Conservation (phyloP, 1,140 invertebrate genomes). For the Achroia grisella region DNA sequence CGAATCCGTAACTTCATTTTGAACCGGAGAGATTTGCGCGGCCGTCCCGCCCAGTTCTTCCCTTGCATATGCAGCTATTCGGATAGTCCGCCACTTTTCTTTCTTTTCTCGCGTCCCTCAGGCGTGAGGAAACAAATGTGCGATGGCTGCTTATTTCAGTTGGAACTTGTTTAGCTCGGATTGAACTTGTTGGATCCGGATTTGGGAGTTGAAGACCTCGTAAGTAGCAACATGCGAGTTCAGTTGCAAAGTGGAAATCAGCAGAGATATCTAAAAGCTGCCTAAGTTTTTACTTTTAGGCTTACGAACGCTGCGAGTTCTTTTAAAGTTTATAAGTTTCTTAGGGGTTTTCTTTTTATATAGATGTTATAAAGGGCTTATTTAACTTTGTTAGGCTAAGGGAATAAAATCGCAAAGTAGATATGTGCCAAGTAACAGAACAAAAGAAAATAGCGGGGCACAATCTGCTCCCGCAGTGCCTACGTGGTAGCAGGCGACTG, state of each 20-base stretch:
- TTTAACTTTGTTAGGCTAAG: too few species aligned
- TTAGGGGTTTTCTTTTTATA: too few species aligned
- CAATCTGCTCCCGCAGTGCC: not conserved
- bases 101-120: slow-evolving; percentile 37
- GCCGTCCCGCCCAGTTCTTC: slow-evolving; percentile 7
- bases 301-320: not conserved
- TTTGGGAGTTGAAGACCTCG: slow-evolving; percentile 28
- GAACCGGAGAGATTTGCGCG: slow-evolving; percentile 46
- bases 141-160: slow-evolving; percentile 51
- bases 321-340: too few species aligned
- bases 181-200: slow-evolving; percentile 44
- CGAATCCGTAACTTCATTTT: slow-evolving; percentile 54
- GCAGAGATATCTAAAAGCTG: slow-evolving; percentile 3
- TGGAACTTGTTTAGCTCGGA: slow-evolving; percentile 53
- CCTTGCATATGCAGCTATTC: slow-evolving; percentile 45
- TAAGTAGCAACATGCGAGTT: slow-evolving; percentile 12
- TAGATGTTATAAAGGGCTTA: too few species aligned
- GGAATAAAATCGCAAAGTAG: slow-evolving; percentile 3
- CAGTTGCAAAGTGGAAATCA: slow-evolving; percentile 6
- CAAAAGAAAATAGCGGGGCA: not conserved
- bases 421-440: slow-evolving; percentile 24
- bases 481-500: slow-evolving; percentile 5
- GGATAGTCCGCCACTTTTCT: slow-evolving; percentile 33
- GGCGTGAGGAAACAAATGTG: slow-evolving; percentile 48
- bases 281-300: slow-evolving; percentile 8